phyloP scores from a whole-genome alignment of 2,888 invertebrate genomes.

The Drosophila mettleri region DNA sequence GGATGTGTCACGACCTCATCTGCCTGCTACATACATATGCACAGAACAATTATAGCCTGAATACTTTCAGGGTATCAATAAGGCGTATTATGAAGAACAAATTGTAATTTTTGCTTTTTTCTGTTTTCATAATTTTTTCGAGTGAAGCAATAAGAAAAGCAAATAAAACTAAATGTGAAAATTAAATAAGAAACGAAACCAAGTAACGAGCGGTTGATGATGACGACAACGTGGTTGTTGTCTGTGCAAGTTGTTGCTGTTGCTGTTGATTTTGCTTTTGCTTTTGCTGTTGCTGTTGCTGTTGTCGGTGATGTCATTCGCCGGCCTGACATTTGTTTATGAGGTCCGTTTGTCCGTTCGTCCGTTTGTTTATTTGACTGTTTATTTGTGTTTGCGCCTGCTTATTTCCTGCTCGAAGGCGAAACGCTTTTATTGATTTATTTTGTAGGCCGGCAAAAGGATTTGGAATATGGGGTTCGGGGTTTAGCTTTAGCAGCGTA shows the following conservation, averaged over 20 bases:
- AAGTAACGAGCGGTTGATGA: constrained; percentile 12
- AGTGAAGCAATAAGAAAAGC: constrained; percentile 5
- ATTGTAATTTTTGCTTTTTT: not conserved
- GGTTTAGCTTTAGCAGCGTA: not conserved
- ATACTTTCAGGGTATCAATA: too few species aligned
- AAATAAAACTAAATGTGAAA: constrained; percentile 19
- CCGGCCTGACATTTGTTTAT: constrained; percentile 47
- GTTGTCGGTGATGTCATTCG: constrained; percentile 53
- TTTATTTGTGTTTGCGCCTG: constrained; percentile 19
- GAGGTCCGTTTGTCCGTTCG: constrained; percentile 25
- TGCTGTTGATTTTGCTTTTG: constrained; percentile 18
- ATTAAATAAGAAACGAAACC: constrained; percentile 21
- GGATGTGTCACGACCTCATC: too few species aligned
- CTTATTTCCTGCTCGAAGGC: constrained; percentile 44
- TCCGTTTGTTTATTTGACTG: constrained; percentile 21
- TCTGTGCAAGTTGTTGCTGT: constrained; percentile 2
- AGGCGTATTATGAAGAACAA: constrained; percentile 3
- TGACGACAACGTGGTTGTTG: constrained; percentile 10
- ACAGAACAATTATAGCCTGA: too few species aligned
- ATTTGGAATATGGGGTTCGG: constrained; percentile 20
- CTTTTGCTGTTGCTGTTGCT: constrained; percentile 13
- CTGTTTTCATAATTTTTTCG: not conserved
- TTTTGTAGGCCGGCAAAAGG: constrained; percentile 47
- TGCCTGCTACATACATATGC: too few species aligned
- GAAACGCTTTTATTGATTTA: constrained; percentile 51